Evolutionary conservation across 2,113 vertebrate species (phyloP), one percentile per base, ranked within the genome.

Genomic region (Lophius piscatorius): DNA sequence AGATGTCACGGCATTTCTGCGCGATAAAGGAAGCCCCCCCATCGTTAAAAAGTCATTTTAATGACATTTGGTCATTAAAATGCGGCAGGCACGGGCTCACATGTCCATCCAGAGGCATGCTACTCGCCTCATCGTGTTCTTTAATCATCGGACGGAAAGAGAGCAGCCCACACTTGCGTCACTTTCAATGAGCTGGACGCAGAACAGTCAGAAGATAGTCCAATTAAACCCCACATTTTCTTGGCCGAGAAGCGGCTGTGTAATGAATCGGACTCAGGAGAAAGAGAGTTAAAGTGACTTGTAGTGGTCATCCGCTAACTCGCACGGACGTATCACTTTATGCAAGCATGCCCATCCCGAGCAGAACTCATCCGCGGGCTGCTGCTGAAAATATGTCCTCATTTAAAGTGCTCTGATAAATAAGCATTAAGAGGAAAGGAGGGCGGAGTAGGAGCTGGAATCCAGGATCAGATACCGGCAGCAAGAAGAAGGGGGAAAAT

Each of bases 151-250:
- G 47, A 45, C 13, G 58, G 78, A 78, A 58, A 74, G 59, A 74
- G 76, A 56, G 66, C 65, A 31, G 72, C 69, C 64, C 52, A 56
- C 74, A 57, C 64, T 9, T 40, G 70, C 82, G 82, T 89, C 85
- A 76, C 63, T 78, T 74, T 82, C 85, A 74, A 76, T 17, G 48
- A 81, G 80, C 78, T 9, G 48, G 62, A 33, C 72, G 71, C 35
- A 16, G 41, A 68, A 69, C 48, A 48, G 73, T 72, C 63, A 70
- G 76, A 76, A 57, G 77, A 81, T 73, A 72, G 69, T 73, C 83
- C 75, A 81, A 89, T 89, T 87, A 87, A 88, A 77, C 63, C 75
- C 73, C 26, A 63, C 77, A 57, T 83, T 77, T 80, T 72, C 2
- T 45, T 71, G 78, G 86, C 81, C 84, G 70, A 41, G 23, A 47